Base-by-base conservation (phyloP, 2,113 vertebrate species). In the Edolisoma coerulescens region DNA sequence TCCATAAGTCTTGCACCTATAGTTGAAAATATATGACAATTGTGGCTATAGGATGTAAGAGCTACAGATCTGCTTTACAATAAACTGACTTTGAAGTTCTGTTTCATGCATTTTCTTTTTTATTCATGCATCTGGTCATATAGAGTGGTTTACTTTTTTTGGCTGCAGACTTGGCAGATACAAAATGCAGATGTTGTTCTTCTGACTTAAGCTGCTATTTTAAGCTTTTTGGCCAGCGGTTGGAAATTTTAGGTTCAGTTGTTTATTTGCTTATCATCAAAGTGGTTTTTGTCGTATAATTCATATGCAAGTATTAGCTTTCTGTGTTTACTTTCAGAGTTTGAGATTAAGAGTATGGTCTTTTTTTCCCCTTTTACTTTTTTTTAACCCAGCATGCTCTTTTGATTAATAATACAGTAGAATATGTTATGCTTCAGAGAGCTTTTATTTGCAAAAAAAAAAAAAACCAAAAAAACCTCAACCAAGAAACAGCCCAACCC, bases 121-220 rank as follows among this genome's bases (percentile, higher is more conserved):
- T 97, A 85, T 96, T 93, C 95, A 74, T 97, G 89, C 97, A 98
- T 97, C 96, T 98, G 97, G 96, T 95, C 93, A 90, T 88, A 97
- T 93, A 95, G 26, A 93, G 80, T 86, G 65, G 92, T 95, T 95
- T 96, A 93, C 94, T 98, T 97, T 90, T 81, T 96, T 87, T 96
- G 93, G 97, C 96, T 97, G 97, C 91, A 89, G 78, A 71, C 94
- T 97, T 98, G 97, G 96, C 97, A 98, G 93, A 84, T 92, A 60
- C 82, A 73, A 94, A 96, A 93, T 88, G 94, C 98, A 98, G 98
- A 97, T 97, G 97, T 97, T 77, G 64, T 84, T 68, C 94, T 84
- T 97, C 94, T 90, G 95, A 96, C 92, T 96, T 92, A 87, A 96
- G 92, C 86, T 42, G 13, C 94, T 91, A 86, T 94, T 79, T 96